phyloP scores from a whole-genome alignment of 2,797 vertebrate species.

The Chelon labrosus region DNA sequence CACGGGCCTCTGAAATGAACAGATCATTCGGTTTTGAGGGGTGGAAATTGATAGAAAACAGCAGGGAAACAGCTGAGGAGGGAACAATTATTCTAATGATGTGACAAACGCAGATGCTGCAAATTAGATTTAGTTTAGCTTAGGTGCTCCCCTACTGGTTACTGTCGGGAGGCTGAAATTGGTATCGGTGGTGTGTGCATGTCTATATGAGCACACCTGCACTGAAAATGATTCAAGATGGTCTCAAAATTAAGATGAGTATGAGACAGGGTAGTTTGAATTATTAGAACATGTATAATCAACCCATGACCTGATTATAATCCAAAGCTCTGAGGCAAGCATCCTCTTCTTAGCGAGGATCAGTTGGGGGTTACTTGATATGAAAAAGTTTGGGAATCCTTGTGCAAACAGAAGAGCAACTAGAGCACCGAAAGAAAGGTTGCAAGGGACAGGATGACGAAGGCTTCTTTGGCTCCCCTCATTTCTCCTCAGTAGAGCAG shows the following conservation, averaged over 20 bases:
- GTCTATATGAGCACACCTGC: constrained; percentile 1
- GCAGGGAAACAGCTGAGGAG: constrained; percentile 97
- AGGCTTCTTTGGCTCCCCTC: constrained; percentile 68
- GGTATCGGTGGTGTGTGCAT: constrained; percentile 15
- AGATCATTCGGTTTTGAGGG: constrained; percentile 93
- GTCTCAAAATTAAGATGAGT: constrained; percentile 5
- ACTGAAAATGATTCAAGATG: not conserved
- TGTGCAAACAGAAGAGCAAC: constrained; percentile 39
- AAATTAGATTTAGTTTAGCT: constrained; percentile 93
- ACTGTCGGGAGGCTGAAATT: constrained; percentile 79
- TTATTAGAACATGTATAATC: not conserved
- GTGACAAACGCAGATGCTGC: constrained; percentile 95
- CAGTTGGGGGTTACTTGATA: not conserved
- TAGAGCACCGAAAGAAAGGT: constrained; percentile 42
- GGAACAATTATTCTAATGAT: constrained; percentile 99
- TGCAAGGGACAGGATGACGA: constrained; percentile 64
- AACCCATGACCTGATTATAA: not conserved
- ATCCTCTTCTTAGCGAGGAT: not conserved
- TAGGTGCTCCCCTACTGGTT: constrained; percentile 88
- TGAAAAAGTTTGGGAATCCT: constrained; percentile 19
- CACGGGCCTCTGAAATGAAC: constrained; percentile 91
- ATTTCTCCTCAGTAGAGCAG: constrained; percentile 77
- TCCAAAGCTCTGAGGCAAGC: not conserved
- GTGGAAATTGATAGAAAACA: constrained; percentile 93
- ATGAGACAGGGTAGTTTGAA: not conserved